Evolutionary conservation across 2,888 invertebrate species (phyloP).

Genomic region (Argyresthia goedartella): DNA sequence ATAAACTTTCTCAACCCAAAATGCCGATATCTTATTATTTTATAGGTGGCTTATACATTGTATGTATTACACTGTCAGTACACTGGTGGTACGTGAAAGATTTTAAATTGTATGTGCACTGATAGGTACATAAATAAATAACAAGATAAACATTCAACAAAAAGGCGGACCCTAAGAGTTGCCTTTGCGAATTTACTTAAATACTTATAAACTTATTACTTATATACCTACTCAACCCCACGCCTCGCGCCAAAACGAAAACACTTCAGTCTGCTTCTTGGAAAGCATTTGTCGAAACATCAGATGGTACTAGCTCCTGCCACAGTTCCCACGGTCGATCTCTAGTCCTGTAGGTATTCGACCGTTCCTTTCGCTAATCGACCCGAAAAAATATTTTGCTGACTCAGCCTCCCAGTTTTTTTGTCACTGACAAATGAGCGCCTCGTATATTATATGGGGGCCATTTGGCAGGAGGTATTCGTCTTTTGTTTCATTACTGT

Average conservation of each 20-base stretch:
- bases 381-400: slow-evolving; percentile 64
- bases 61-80: too few species aligned
- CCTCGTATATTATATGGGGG: slow-evolving; percentile 46
- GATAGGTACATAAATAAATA: too few species aligned
- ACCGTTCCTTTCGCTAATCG: slow-evolving; percentile 58
- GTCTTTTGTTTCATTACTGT: slow-evolving; percentile 43
- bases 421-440: slow-evolving; percentile 57
- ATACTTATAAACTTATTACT: too few species aligned
- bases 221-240: too few species aligned
- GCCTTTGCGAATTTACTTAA: too few species aligned
- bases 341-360: slow-evolving; percentile 42
- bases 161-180: too few species aligned
- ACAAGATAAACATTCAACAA: too few species aligned
- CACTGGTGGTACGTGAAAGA: too few species aligned
- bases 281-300: slow-evolving; percentile 62
- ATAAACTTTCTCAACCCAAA: too few species aligned
- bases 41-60: too few species aligned
- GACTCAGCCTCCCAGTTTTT: slow-evolving; percentile 49
- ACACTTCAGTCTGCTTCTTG: slow-evolving; percentile 21
- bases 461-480: slow-evolving; percentile 39
- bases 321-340: slow-evolving; percentile 19
- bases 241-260: not conserved
- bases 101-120: too few species aligned
- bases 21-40: too few species aligned
- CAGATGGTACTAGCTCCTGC: slow-evolving; percentile 27